Evolutionary conservation across 2,113 vertebrate species (phyloP), one percentile per base, ranked within the genome.

Genomic region (Procavia capensis): DNA sequence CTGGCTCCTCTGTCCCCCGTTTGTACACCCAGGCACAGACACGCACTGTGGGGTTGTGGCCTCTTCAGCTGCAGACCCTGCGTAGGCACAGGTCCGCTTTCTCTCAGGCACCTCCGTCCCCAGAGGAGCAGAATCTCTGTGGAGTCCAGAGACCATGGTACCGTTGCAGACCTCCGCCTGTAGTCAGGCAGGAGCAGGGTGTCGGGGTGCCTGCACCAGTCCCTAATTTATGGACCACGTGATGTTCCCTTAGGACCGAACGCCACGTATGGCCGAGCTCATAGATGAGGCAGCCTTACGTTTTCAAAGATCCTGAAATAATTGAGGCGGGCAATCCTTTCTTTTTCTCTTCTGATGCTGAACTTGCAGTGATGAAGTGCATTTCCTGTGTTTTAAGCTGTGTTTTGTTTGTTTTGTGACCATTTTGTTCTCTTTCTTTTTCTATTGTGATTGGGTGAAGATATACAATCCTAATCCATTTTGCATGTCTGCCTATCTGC

Each of bases 271-370:
- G 34, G 6, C 50, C 47, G 22, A 68, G 47, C 10, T 41, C 14
- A 78, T 31, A 70, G 10, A 90, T n/a, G 39, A 61, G 47, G 36
- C 36, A 80, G n/a, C n/a, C 54, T 74, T 50, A 57, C 50, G 57
- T 91, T 68, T 88, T 85, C 29, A n/a, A 88, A 85, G 43, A 75
- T 5, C 63, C 22, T 85, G 24, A 88, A 82, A 76, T 78, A 80
- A 91, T 20, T 66, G n/a, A 75, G 74, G 59, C 31, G 76, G 54
- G 43, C 88, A 66, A 75, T 66, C 7, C 17, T 78, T 79, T 41
- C 24, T 94, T 76, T 66, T 57, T 36, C 14, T 84, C 8, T 64
- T 95, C 76, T 20, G 5, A 64, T 85, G 75, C 82, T 86, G 79
- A 88, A 75, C 81, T 91, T 88, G 81, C 29, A 81, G 43, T 81